Percentiles rank a stretch among this genome's conserved stretches.
Evolutionary conservation across 2,888 invertebrate species (phyloP).

Genomic region (Microctonus brassicae): DNA sequence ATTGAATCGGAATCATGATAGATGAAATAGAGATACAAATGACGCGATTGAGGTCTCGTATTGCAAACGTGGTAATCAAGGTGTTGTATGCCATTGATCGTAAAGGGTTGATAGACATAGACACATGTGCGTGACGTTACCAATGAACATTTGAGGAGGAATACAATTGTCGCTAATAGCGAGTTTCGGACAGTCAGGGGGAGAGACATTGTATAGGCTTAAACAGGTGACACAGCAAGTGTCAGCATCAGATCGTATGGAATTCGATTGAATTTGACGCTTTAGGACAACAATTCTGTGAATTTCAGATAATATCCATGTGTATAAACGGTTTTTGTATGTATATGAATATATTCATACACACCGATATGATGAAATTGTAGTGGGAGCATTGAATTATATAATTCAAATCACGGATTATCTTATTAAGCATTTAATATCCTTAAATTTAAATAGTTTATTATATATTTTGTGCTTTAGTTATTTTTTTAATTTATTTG

Average conservation of each 20-base stretch:
- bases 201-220: constrained; percentile 9
- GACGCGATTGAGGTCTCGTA: not conserved
- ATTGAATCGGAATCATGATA: not conserved
- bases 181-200: not conserved
- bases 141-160: not conserved
- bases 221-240: constrained; percentile 19
- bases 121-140: constrained; percentile 1
- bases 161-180: constrained; percentile 32
- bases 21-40: not conserved
- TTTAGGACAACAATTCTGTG: constrained; percentile 30
- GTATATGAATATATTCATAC: too few relatives aligned
- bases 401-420: constrained; percentile 16
- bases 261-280: constrained; percentile 31
- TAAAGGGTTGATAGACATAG: not conserved
- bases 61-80: not conserved
- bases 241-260: constrained; percentile 26
- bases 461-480: not conserved
- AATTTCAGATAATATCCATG: constrained; percentile 22
- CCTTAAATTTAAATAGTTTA: not conserved
- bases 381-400: constrained; percentile 18
- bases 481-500: not conserved
- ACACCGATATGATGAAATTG: constrained; percentile 12
- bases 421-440: not conserved
- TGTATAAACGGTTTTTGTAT: constrained; percentile 9
- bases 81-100: not conserved